Percentiles rank a stretch among this genome's conserved stretches.
These are phyloP conservation scores for Brachyhypopomus gauderio DNA, from an alignment of 2,113 vertebrate species.

Conservation along the genomic window DNA sequence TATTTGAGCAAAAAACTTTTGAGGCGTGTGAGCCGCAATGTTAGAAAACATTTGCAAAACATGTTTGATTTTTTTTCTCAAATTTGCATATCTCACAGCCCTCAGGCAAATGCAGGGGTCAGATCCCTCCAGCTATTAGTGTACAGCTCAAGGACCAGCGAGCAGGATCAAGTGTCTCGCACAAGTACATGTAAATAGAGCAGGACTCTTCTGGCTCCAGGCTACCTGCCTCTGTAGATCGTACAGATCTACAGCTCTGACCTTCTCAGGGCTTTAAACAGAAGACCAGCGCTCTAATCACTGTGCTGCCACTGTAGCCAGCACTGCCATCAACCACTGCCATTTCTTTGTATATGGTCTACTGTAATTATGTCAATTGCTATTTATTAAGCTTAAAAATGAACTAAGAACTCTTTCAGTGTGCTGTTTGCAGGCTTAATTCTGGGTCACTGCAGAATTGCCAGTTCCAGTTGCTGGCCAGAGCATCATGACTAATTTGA, in stretches of 20 bases:
- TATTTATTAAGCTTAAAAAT: neutral
- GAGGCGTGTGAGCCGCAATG: too few species aligned
- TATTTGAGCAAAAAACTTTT: neutral
- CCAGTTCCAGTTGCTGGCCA: neutral
- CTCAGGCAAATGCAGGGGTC: neutral
- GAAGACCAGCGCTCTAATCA: neutral
- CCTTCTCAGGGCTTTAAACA: neutral
- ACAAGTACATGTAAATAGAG: neutral
- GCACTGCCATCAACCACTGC: neutral
- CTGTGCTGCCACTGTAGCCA: neutral
- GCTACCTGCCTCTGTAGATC: neutral
- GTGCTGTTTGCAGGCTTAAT: neutral
- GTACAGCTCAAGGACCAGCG: neutral
- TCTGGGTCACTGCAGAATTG: neutral
- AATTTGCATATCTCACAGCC: neutral
- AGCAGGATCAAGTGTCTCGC: neutral
- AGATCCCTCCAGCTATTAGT: neutral
- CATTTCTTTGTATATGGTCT: neutral
- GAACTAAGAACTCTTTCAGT: neutral
- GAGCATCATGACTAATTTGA: neutral
- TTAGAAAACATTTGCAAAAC: too few species aligned
- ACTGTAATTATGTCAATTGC: neutral
- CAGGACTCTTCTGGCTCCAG: neutral
- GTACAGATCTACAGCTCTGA: neutral
- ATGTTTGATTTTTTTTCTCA: neutral